Conservation (phyloP, 2,797 vertebrate species). For the Pachyuromys duprasi region DNA sequence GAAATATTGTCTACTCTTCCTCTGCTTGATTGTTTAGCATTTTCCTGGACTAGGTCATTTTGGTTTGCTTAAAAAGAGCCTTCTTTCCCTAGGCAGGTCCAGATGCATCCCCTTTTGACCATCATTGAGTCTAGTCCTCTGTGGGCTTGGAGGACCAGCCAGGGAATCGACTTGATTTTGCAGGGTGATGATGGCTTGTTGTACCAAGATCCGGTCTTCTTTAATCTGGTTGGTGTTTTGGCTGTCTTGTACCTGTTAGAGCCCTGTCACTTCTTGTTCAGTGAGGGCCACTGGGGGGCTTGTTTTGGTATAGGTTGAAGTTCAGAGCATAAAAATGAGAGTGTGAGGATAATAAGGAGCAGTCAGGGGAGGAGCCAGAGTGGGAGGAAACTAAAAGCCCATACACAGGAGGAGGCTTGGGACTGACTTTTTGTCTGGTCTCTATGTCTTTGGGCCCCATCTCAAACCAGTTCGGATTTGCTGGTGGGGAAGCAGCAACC, state of each 20-base stretch:
- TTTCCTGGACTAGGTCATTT: neutral
- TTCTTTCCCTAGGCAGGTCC: neutral
- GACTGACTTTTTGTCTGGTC: neutral
- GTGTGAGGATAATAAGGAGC: neutral
- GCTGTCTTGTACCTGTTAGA: neutral
- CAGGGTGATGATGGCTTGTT: neutral
- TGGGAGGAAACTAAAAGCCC: too few species aligned
- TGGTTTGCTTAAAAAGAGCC: neutral
- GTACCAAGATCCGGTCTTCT: neutral
- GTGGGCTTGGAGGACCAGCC: neutral
- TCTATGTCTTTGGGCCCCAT: neutral
- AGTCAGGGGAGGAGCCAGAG: neutral
- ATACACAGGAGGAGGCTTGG: neutral
- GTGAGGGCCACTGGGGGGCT: neutral
- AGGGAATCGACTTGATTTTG: neutral
- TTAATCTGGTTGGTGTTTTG: neutral
- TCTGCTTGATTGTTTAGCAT: neutral
- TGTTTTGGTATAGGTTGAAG: neutral
- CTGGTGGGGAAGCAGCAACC: neutral
- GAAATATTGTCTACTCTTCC: neutral
- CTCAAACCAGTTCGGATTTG: neutral
- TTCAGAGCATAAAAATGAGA: neutral
- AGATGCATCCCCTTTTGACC: too few species aligned
- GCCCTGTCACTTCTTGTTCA: too few species aligned
- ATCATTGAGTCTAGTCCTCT: neutral